Evolutionary conservation across 2,797 vertebrate species (phyloP).

Genomic region (Danio jaintianensis): DNA sequence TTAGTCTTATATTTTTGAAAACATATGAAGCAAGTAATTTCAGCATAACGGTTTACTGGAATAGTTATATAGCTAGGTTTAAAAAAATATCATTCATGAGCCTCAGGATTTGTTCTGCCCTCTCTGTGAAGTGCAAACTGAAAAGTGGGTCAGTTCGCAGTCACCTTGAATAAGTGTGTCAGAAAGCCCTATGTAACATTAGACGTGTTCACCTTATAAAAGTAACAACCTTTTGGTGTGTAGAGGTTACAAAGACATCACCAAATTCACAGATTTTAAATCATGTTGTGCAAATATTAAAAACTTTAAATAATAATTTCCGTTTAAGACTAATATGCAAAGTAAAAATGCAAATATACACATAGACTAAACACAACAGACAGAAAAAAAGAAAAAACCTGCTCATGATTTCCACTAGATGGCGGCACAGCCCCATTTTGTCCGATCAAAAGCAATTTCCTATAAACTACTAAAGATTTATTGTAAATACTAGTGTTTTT

Average conservation of each 20-base stretch:
- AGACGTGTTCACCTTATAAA: neutral
- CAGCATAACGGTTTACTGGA: neutral
- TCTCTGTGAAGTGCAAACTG: conserved; percentile 7
- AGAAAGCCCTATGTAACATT: neutral
- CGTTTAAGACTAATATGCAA: neutral
- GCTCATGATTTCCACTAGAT: neutral
- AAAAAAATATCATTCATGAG: neutral
- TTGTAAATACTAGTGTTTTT: too few relatives aligned
- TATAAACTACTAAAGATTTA: too few relatives aligned
- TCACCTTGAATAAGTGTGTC: conserved; percentile 38
- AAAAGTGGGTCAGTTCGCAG: conserved; percentile 65
- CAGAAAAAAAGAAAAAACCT: too few relatives aligned
- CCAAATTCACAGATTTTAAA: neutral
- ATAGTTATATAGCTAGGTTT: neutral
- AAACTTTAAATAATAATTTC: neutral
- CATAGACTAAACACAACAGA: neutral
- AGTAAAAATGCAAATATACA: neutral
- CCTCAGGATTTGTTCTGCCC: conserved; percentile 7
- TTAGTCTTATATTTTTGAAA: neutral
- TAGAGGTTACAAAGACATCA: neutral
- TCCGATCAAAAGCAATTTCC: neutral
- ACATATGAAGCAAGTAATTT: neutral
- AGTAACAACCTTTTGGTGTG: neutral
- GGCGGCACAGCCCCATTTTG: neutral
- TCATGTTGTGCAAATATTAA: neutral